Percentiles rank a stretch among this genome's conserved stretches.
phyloP scores from a whole-genome alignment of 2,113 vertebrate genomes.

The Trogon surrucura region DNA sequence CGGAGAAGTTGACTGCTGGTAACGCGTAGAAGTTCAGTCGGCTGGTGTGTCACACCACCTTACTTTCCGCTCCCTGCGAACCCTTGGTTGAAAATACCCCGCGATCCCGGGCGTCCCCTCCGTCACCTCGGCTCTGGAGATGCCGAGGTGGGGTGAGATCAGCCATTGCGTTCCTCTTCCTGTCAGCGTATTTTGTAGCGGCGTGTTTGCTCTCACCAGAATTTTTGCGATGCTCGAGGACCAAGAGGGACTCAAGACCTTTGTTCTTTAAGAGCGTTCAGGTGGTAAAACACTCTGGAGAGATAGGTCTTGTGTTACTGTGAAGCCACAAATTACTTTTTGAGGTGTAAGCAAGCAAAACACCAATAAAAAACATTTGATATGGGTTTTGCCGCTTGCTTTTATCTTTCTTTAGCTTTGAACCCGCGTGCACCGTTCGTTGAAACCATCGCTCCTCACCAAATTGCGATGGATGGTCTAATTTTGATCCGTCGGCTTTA shows the following conservation, averaged over 20 bases:
- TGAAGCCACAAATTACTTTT: background rate
- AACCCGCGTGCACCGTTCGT: background rate
- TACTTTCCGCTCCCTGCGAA: background rate
- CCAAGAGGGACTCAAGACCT: background rate
- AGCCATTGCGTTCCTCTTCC: background rate
- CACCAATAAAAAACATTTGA: background rate
- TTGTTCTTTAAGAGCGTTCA: background rate
- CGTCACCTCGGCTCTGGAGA: background rate
- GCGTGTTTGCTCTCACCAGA: background rate
- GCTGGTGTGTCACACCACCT: background rate
- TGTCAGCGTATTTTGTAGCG: background rate
- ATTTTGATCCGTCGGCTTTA: background rate
- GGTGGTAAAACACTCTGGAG: background rate
- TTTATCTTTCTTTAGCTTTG: background rate
- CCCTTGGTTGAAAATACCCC: background rate
- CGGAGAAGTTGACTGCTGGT: background rate
- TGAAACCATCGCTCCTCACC: background rate
- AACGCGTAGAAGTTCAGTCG: background rate
- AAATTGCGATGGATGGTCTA: background rate
- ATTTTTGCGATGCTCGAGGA: background rate
- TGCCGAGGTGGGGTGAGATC: background rate
- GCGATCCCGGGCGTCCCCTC: background rate
- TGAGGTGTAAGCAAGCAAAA: background rate
- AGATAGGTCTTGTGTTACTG: background rate
- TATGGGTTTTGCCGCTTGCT: background rate